A percentile compares a stretch with the other conserved stretches of the same genome.
phyloP scores from a whole-genome alignment of 2,888 invertebrate genomes.

The Lutraria lutraria region DNA sequence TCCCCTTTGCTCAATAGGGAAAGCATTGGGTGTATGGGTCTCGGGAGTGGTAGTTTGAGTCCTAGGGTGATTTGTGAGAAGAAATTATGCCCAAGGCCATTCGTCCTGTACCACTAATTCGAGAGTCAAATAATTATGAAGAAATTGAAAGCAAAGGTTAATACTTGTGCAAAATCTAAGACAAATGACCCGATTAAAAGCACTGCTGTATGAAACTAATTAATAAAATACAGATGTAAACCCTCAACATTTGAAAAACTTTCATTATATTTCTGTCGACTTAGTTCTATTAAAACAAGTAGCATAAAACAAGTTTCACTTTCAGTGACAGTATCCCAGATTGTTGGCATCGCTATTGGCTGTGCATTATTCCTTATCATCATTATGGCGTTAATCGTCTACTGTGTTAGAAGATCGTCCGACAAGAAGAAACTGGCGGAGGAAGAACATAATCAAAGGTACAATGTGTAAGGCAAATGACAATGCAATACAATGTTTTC shows the following conservation, averaged over 20 bases:
- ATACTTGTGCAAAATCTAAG: not conserved
- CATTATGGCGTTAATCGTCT: no score
- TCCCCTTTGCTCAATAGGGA: no score
- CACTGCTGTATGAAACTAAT: not conserved
- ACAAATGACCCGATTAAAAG: not conserved
- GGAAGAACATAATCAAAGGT: no score
- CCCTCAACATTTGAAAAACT: not conserved
- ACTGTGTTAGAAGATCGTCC: no score
- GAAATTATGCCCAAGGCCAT: not conserved
- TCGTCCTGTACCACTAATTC: not conserved
- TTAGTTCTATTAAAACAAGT: not conserved
- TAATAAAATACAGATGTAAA: no score
- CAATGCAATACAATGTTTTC: no score
- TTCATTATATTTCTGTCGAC: not conserved
- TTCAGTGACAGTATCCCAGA: not conserved
- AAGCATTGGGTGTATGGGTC: no score
- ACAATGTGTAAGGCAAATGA: no score
- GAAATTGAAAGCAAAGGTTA: not conserved
- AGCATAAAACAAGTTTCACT: no score
- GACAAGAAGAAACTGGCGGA: no score
- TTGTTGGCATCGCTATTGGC: not conserved
- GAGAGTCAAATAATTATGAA: not conserved
- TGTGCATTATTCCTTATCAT: not conserved
- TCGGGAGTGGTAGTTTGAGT: no score
- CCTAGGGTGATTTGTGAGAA: no score